These are phyloP conservation scores for Cyprinodon brontotheroides DNA, from an alignment of 2,113 vertebrate species.

Conservation along the genomic window DNA sequence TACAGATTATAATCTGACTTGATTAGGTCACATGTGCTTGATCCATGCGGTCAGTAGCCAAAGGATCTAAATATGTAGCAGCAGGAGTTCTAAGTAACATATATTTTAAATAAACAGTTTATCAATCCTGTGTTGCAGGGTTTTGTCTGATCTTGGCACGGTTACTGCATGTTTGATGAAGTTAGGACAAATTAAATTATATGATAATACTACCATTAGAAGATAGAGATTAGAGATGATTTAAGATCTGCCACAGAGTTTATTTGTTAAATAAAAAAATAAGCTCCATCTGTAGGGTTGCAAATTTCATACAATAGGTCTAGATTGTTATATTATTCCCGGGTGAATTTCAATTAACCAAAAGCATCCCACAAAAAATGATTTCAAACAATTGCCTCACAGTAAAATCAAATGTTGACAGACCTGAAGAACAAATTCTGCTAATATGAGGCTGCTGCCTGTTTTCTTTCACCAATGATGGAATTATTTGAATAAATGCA, in stretches of 20 bases:
- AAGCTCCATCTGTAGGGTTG: neutral
- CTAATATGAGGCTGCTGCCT: neutral
- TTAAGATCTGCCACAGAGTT: too few relatives aligned
- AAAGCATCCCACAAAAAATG: neutral
- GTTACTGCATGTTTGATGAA: neutral
- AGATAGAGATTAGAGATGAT: too few relatives aligned
- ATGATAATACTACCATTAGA: slow-evolving; percentile 56
- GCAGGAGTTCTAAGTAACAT: slow-evolving; percentile 16
- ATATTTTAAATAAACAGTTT: slow-evolving; percentile 10
- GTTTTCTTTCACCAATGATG: neutral
- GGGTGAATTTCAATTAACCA: neutral
- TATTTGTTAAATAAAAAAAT: too few relatives aligned
- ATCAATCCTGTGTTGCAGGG: slow-evolving; percentile 35
- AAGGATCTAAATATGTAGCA: slow-evolving; percentile 16
- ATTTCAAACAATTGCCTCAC: neutral
- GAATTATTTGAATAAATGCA: neutral
- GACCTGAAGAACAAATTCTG: neutral
- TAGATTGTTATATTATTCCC: slow-evolving; percentile 9
- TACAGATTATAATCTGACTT: slow-evolving; percentile 31
- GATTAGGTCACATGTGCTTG: slow-evolving; percentile 8
- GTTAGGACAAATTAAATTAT: slow-evolving; percentile 48
- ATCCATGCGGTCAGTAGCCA: slow-evolving; percentile 31
- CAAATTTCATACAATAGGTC: neutral
- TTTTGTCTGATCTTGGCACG: slow-evolving; percentile 52
- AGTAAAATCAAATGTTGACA: neutral